These are phyloP conservation scores for Ceryle rudis DNA, from an alignment of 2,797 vertebrate species.

Conservation along the genomic window DNA sequence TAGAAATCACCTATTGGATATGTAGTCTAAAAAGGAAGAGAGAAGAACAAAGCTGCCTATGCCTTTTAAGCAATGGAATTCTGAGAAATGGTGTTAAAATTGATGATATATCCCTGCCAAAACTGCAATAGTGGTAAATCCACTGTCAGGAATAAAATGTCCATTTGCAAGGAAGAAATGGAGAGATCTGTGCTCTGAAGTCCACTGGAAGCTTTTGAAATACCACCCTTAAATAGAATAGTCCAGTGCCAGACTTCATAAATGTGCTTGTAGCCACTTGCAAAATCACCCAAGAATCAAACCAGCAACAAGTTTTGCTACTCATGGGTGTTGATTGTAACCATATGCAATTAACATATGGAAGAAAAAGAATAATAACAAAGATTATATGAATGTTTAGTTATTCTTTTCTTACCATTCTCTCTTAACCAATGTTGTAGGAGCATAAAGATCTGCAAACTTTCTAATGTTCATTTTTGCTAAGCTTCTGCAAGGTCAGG, in stretches of 20 bases:
- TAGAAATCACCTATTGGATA: background rate
- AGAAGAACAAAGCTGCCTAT: background rate
- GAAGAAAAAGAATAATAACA: slow-evolving; percentile 6
- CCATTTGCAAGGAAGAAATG: background rate
- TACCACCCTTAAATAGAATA: background rate
- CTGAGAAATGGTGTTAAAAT: background rate
- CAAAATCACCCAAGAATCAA: slow-evolving; percentile 2
- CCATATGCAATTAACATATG: background rate
- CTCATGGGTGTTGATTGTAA: background rate
- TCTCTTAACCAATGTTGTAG: background rate
- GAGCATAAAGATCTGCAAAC: background rate
- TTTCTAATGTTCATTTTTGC: background rate
- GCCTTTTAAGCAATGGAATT: background rate
- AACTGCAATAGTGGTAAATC: slow-evolving; percentile 32
- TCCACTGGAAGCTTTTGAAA: slow-evolving; percentile 37
- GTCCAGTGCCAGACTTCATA: slow-evolving; percentile 2
- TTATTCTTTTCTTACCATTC: background rate
- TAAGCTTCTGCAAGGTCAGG: background rate
- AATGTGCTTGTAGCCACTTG: slow-evolving; percentile 10
- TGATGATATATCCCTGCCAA: background rate
- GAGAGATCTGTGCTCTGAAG: background rate
- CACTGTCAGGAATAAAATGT: background rate
- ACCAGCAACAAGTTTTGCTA: slow-evolving; percentile 32
- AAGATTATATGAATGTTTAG: background rate
- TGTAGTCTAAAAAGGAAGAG: background rate